These are phyloP conservation scores for Priocnemis perturbator DNA, from an alignment of 2,888 invertebrate genomes.

Conservation along the genomic window DNA sequence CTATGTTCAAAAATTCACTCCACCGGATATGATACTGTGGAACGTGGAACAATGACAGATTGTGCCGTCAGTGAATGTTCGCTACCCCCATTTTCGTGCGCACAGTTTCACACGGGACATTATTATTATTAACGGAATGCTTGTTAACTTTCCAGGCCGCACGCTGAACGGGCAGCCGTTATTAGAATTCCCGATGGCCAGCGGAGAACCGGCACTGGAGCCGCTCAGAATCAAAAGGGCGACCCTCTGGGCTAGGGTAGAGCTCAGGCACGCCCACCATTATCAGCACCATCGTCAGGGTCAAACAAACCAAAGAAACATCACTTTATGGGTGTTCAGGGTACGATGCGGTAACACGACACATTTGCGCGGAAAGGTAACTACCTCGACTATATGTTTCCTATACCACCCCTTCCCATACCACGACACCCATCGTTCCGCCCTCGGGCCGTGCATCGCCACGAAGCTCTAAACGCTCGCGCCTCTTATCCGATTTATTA, in stretches of 20 bases:
- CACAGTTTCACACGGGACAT: too few relatives aligned
- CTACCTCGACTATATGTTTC: constrained; percentile 39
- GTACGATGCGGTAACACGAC: constrained; percentile 81
- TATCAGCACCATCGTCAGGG: constrained; percentile 70
- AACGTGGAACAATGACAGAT: too few relatives aligned
- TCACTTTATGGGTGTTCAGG: constrained; percentile 85
- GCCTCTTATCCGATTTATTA: constrained; percentile 34
- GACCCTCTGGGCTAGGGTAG: constrained; percentile 86
- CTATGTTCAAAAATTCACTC: too few relatives aligned
- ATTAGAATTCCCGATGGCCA: constrained; percentile 87
- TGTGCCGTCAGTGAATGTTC: too few relatives aligned
- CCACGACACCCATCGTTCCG: too few relatives aligned
- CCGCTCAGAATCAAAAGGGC: constrained; percentile 85
- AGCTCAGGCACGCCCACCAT: constrained; percentile 75
- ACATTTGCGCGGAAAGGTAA: constrained; percentile 80
- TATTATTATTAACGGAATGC: too few relatives aligned
- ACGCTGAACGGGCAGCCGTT: constrained; percentile 90
- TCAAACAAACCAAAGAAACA: constrained; percentile 72
- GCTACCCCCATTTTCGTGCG: too few relatives aligned
- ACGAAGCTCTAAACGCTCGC: too few relatives aligned
- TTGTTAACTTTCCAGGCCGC: constrained; percentile 79
- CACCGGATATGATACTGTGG: too few relatives aligned
- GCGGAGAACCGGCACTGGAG: constrained; percentile 77
- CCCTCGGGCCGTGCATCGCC: too few relatives aligned
- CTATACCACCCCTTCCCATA: not conserved